A percentile compares a stretch with the other conserved stretches of the same genome.
Conservation (phyloP, 1,140 invertebrate genomes). For the Caerostris darwini region DNA sequence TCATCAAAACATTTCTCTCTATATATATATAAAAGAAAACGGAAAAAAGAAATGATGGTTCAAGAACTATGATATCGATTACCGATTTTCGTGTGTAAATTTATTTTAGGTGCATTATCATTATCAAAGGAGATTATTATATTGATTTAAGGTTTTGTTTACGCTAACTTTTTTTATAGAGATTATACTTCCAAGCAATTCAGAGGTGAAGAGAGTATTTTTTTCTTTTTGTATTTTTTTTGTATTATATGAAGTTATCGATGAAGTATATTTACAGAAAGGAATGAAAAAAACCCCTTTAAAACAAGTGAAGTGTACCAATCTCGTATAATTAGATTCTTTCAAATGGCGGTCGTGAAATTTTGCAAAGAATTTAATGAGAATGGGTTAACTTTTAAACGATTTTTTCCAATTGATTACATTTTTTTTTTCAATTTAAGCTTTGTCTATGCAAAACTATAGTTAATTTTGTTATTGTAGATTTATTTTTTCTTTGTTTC, state of each 20-base stretch:
- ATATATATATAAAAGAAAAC: background rate
- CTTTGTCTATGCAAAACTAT: no score
- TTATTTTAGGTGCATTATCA: slow-evolving; percentile 57
- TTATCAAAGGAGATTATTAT: slow-evolving; percentile 59
- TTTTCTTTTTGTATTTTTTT: background rate
- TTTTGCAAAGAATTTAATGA: background rate
- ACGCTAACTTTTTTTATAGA: background rate
- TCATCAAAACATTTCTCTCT: background rate
- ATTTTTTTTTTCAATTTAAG: no score
- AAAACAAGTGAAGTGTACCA: background rate
- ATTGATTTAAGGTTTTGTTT: slow-evolving; percentile 56
- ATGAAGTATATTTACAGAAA: background rate
- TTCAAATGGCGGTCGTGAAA: background rate
- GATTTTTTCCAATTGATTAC: no score
- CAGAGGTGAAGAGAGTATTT: background rate
- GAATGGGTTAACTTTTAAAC: no score
- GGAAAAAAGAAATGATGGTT: background rate
- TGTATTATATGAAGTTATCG: background rate
- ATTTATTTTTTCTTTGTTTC: no score
- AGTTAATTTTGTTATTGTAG: no score
- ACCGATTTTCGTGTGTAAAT: slow-evolving; percentile 58
- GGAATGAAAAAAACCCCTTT: background rate
- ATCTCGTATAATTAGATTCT: background rate
- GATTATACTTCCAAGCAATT: background rate
- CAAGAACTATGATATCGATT: slow-evolving; percentile 57